Evolutionary conservation across 1,140 invertebrate species (phyloP).

Genomic region (Belonocnema kinseyi): DNA sequence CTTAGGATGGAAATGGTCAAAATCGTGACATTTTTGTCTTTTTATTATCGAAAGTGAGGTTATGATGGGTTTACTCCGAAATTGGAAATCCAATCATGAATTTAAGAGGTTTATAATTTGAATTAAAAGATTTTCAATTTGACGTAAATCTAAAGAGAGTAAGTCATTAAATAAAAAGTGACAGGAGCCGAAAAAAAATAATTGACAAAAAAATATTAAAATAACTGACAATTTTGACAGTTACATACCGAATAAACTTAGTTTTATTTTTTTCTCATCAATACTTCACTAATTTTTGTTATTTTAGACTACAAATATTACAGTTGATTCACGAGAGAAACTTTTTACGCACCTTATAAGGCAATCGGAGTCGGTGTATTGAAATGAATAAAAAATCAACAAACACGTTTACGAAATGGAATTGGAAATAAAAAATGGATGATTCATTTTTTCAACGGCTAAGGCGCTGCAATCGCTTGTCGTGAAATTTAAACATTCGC

Average conservation of each 20-base stretch:
- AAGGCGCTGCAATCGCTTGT: too few species aligned
- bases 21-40: too few species aligned
- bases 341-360: conserved; percentile 12
- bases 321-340: not conserved
- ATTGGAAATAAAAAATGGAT: too few species aligned
- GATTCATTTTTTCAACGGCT: too few species aligned
- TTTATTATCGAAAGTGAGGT: too few species aligned
- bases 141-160: too few species aligned
- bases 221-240: conserved; percentile 4
- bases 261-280: not conserved
- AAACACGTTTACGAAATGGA: not conserved
- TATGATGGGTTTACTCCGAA: too few species aligned
- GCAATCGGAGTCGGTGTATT: not conserved
- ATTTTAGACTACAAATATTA: not conserved
- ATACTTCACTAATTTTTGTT: not conserved
- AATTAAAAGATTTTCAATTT: too few species aligned
- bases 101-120: too few species aligned
- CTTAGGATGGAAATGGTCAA: too few species aligned
- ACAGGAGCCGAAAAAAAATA: not conserved
- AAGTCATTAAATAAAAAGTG: not conserved
- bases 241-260: not conserved
- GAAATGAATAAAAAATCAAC: not conserved
- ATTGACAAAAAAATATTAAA: not conserved
- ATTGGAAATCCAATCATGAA: too few species aligned
- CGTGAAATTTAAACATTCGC: too few species aligned